Evolutionary conservation across 2,797 vertebrate species (phyloP).

Genomic region (Acridotheres tristis): DNA sequence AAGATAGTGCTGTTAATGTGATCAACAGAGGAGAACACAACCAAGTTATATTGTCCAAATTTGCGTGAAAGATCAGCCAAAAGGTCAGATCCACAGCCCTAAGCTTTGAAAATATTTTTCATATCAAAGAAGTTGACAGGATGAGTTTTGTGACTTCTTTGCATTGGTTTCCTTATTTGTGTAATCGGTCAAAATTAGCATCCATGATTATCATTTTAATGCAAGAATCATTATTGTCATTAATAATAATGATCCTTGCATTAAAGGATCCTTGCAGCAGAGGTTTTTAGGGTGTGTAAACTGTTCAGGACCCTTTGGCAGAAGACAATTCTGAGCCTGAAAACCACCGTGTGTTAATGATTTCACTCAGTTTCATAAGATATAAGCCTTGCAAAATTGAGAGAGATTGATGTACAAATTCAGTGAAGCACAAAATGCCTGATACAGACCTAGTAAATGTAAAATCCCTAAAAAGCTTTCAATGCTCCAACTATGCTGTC

Average conservation of each 20-base stretch:
- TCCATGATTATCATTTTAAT: not conserved
- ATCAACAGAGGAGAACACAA: not conserved
- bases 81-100: not conserved
- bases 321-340: not conserved
- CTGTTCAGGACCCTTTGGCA: not conserved
- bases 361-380: not conserved
- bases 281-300: not conserved
- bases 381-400: slow-evolving; percentile 9
- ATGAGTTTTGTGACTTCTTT: not conserved
- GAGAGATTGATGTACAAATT: slow-evolving; percentile 45
- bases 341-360: not conserved
- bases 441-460: slow-evolving; percentile 6
- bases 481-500: not conserved
- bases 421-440: slow-evolving; percentile 44
- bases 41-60: not conserved
- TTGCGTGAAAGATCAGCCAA: not conserved
- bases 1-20: not conserved
- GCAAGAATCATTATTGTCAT: not conserved
- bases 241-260: too few relatives aligned
- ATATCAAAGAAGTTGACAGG: not conserved
- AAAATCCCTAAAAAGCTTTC: slow-evolving; percentile 46
- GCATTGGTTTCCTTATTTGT: not conserved
- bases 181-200: not conserved
- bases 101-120: not conserved
- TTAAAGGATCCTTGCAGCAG: not conserved